Evolutionary conservation across 1,140 invertebrate genomes (phyloP).

Genomic region (Drosophila baimaii): DNA sequence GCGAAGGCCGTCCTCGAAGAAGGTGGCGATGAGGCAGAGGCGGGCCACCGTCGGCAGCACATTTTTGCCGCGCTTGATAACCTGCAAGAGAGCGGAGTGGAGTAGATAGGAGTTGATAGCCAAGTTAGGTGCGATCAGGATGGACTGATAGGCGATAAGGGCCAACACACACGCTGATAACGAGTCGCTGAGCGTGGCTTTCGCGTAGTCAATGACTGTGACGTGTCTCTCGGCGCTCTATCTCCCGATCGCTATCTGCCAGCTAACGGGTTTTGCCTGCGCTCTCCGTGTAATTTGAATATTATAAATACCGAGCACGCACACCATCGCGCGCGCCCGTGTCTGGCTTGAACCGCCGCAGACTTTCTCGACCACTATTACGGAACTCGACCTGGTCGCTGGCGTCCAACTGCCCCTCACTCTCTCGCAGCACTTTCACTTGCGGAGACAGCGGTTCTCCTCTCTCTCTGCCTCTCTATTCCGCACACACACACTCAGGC

Average conservation of each 20-base stretch:
- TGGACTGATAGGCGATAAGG: constrained; percentile 39
- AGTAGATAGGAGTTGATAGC: constrained; percentile 15
- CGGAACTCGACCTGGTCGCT: constrained; percentile 60
- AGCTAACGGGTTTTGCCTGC: constrained; percentile 68
- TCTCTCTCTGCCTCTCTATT: constrained; percentile 21
- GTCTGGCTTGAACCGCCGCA: constrained; percentile 1
- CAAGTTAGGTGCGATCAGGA: constrained; percentile 14
- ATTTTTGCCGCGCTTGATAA: constrained; percentile 96
- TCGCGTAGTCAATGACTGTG: constrained; percentile 54
- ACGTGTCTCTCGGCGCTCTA: constrained; percentile 70
- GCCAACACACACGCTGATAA: constrained; percentile 53
- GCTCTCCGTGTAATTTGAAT: constrained; percentile 61
- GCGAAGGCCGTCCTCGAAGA: constrained; percentile 98
- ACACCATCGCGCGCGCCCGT: constrained; percentile 7
- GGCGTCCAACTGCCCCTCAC: constrained; percentile 42
- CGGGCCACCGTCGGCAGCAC: constrained; percentile 97
- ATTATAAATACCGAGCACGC: constrained; percentile 35
- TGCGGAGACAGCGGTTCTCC: constrained; percentile 39
- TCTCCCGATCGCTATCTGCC: constrained; percentile 37
- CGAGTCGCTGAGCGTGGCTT: constrained; percentile 65
- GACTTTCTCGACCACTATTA: constrained; percentile 60
- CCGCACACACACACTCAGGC: constrained; percentile 11
- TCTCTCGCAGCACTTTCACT: constrained; percentile 77
- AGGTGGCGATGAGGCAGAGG: constrained; percentile 99
- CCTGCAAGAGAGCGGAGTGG: constrained; percentile 86